phyloP scores from a whole-genome alignment of 1,140 invertebrate genomes.

The Pseudachorutes palmiensis region DNA sequence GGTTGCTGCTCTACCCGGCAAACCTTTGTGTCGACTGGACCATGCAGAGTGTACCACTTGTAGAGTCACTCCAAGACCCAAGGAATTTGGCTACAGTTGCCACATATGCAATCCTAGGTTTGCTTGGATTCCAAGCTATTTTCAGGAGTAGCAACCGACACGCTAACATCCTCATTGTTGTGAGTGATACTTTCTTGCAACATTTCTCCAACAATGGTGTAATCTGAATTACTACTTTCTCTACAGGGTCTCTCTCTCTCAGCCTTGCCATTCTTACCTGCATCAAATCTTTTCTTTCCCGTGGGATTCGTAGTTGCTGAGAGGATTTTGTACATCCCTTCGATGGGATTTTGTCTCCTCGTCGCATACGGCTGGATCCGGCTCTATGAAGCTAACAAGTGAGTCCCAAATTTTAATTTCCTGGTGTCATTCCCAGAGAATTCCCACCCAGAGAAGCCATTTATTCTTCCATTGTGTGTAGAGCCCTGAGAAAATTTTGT shows the following conservation, averaged over 20 bases:
- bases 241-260: slow-evolving; percentile 69
- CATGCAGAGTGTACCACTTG: slow-evolving; percentile 88
- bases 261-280: slow-evolving; percentile 85
- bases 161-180: slow-evolving; percentile 73
- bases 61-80: slow-evolving; percentile 67
- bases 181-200: slow-evolving; percentile 42
- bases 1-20: slow-evolving; percentile 79
- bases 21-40: slow-evolving; percentile 96
- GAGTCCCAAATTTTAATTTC: slow-evolving; percentile 11
- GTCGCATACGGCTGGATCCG: slow-evolving; percentile 66
- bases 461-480: slow-evolving; percentile 9
- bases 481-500: slow-evolving; percentile 43
- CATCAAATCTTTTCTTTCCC: slow-evolving; percentile 93
- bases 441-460: background rate
- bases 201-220: slow-evolving; percentile 9
- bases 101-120: slow-evolving; percentile 57
- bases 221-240: slow-evolving; percentile 7
- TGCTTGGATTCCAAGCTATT: slow-evolving; percentile 58
- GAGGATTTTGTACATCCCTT: slow-evolving; percentile 89
- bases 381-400: slow-evolving; percentile 33
- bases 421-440: slow-evolving; percentile 4
- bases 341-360: slow-evolving; percentile 93
- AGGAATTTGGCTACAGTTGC: slow-evolving; percentile 76
- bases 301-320: slow-evolving; percentile 97
- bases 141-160: slow-evolving; percentile 56